Conservation (phyloP, 2,888 invertebrate species). For the Drymonia ruficornis region DNA sequence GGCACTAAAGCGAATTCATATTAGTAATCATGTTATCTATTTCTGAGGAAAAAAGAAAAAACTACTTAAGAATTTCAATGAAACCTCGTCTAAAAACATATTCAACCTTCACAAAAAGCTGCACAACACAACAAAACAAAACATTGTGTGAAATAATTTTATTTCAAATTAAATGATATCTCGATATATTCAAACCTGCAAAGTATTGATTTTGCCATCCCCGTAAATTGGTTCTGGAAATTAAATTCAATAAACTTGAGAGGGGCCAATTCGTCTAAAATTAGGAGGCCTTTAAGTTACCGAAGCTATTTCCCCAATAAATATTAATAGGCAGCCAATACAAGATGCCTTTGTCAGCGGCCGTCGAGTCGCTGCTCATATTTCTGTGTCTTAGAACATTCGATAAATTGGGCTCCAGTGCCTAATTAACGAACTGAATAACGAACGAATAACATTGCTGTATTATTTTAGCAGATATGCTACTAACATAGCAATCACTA, state of each 20-base stretch:
- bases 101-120: no score
- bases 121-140: no score
- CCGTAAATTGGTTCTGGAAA: conserved; percentile 34
- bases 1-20: background rate
- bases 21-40: no score
- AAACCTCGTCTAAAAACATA: no score
- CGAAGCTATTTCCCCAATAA: conserved; percentile 61
- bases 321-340: conserved; percentile 62
- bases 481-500: no score
- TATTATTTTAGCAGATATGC: no score
- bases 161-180: background rate
- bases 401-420: conserved; percentile 19
- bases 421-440: conserved; percentile 10
- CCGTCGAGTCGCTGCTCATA: conserved; percentile 24
- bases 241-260: conserved; percentile 45
- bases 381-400: conserved; percentile 13
- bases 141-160: no score
- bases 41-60: no score
- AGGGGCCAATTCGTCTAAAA: conserved; percentile 54
- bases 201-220: conserved; percentile 39
- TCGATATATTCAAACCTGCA: conserved; percentile 14
- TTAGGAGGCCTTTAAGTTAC: conserved; percentile 50
- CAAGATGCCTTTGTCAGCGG: conserved; percentile 48
- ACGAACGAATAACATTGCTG: no score
- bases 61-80: no score